Evolutionary conservation across 1,140 invertebrate genomes (phyloP), one percentile per base, ranked within the genome.

Genomic region (Octopus sinensis): DNA sequence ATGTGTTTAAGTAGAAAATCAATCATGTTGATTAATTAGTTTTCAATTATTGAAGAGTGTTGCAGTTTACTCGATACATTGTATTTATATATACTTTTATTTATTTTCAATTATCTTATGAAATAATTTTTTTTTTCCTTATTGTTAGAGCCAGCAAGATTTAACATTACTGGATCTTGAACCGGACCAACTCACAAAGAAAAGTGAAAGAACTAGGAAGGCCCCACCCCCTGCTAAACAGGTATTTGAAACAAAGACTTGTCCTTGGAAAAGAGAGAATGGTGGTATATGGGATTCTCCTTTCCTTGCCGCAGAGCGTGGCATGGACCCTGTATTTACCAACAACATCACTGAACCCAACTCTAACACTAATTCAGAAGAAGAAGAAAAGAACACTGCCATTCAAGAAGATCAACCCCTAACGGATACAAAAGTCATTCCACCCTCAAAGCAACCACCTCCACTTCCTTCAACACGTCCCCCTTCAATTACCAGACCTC

Each of bases 91-190:
- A 13, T 68, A 13, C n/a, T 68, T 68, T 13, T 13, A n/a, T 13
- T 68, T 17, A 10, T 13, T 17, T 12, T 17, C 43, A 23, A 17
- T 17, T 4, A 76, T 4, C 54, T 71, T 82, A 78, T 82, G 82
- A 83, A 84, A 17, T 76, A 62, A 9, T 13, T 62, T 30, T 17
- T 0, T 10, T 7, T 10, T 30, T 30, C 30, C 23, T 53, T 13
- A 30, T 82, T 81, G 52, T 0, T 93, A 93, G 86, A 95, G 95
- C 53, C 95, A 95, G 88, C 92, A 95, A 84, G 94, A 95, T 90
- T 88, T 95, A 2, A 93, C 92, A 83, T 87, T 93, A 71, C 89
- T 92, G 54, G 90, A 84, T 51, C 76, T 84, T 9, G 83, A 84
- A 53, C 51, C 80, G 79, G 82, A 82, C 23, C 80, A 82, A 30